These are phyloP conservation scores for Metaphire vulgaris DNA, from an alignment of 1,140 invertebrate species.

Conservation along the genomic window DNA sequence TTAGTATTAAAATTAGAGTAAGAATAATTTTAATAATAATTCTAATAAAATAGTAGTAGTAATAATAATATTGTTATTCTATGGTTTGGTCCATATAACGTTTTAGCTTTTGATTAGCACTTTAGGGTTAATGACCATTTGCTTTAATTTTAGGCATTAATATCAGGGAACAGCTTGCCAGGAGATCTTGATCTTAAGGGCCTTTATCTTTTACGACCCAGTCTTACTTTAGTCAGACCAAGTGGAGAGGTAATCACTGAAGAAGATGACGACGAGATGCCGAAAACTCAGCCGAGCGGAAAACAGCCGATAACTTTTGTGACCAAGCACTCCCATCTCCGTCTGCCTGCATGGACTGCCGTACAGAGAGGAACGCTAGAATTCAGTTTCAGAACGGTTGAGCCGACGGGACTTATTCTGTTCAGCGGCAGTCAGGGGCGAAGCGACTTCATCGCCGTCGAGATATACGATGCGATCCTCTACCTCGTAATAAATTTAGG, in stretches of 20 bases:
- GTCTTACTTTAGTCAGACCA: neutral
- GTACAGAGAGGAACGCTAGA: neutral
- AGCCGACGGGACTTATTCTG: neutral
- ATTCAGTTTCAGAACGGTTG: neutral
- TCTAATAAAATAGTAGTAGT: too few relatives aligned
- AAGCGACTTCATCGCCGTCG: constrained; percentile 54
- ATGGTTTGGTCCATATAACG: too few relatives aligned
- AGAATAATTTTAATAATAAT: too few relatives aligned
- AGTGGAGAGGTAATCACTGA: neutral
- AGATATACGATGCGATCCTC: constrained; percentile 40
- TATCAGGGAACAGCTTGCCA: neutral
- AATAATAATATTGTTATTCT: too few relatives aligned
- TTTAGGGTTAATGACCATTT: too few relatives aligned
- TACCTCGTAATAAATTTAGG: constrained; percentile 42
- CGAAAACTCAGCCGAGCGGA: neutral
- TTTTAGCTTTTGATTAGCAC: too few relatives aligned
- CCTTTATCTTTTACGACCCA: neutral
- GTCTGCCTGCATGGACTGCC: neutral
- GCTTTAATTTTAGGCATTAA: neutral
- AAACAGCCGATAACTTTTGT: neutral
- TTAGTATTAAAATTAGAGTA: too few relatives aligned
- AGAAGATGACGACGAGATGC: neutral
- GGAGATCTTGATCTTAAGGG: neutral
- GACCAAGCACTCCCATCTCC: neutral
- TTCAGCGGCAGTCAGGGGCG: neutral